Percentiles rank a stretch among this genome's conserved stretches.
Conservation (phyloP, 1,140 invertebrate genomes). For the Rhagoletis pomonella region DNA sequence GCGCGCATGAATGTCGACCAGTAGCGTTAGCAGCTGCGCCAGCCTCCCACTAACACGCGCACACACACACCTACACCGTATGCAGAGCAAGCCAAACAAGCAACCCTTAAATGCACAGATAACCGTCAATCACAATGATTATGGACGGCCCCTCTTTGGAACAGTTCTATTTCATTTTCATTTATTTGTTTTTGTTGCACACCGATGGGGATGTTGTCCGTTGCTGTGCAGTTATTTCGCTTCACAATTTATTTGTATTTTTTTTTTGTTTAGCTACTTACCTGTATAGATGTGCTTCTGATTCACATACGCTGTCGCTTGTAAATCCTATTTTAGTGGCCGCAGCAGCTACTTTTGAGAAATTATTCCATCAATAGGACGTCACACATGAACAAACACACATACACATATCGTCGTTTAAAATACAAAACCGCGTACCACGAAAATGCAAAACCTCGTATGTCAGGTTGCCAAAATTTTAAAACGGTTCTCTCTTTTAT, state of each 20-base stretch:
- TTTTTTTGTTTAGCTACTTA: not conserved
- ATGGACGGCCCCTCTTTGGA: slow-evolving; percentile 10
- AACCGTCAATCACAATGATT: too few species aligned
- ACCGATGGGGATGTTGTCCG: not conserved
- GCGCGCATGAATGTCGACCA: too few species aligned
- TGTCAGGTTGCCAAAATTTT: too few species aligned
- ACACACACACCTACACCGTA: not conserved
- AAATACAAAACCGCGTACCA: too few species aligned
- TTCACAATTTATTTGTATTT: not conserved
- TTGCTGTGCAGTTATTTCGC: not conserved
- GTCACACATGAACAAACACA: not conserved
- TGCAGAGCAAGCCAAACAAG: not conserved
- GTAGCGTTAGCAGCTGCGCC: too few species aligned
- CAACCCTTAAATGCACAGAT: not conserved
- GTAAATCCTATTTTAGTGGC: not conserved
- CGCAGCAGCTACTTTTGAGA: not conserved
- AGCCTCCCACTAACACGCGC: not conserved
- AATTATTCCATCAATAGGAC: not conserved
- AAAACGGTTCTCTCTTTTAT: too few species aligned
- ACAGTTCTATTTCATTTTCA: not conserved
- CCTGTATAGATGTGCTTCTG: not conserved
- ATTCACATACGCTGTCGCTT: not conserved
- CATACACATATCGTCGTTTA: not conserved
- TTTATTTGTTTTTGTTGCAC: too few species aligned
- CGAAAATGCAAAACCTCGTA: too few species aligned